A percentile compares a stretch with the other conserved stretches of the same genome.
These are phyloP conservation scores for Brachyhypopomus gauderio DNA, from an alignment of 2,113 vertebrate genomes.

Conservation along the genomic window DNA sequence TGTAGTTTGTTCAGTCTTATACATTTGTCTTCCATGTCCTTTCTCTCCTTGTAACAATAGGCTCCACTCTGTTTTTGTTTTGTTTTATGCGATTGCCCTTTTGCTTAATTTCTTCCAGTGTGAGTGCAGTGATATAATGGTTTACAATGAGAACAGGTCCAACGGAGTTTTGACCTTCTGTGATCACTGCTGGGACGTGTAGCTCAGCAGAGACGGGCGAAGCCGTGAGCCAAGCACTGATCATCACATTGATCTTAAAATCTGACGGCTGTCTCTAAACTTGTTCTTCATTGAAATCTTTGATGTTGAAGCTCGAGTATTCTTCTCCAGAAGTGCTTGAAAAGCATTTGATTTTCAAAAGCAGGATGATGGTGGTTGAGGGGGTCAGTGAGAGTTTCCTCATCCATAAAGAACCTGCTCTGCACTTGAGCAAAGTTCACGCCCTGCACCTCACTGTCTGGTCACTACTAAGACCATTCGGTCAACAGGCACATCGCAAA, in stretches of 20 bases:
- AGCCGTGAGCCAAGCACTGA: neutral
- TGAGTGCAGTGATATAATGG: neutral
- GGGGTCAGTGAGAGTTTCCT: neutral
- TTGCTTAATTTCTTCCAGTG: neutral
- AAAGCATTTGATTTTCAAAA: neutral
- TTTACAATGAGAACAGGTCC: neutral
- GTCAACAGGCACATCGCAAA: slow-evolving; percentile 36
- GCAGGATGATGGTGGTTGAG: neutral
- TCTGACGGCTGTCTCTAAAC: neutral
- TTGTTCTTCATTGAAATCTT: neutral
- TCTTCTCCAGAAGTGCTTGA: neutral
- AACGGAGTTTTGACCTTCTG: neutral
- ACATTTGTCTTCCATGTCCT: slow-evolving; percentile 27
- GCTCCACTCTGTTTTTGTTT: too few relatives aligned
- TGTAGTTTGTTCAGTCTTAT: slow-evolving; percentile 14
- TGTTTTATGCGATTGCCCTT: too few relatives aligned
- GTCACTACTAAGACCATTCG: slow-evolving; percentile 47
- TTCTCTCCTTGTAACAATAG: neutral
- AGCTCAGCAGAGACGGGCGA: neutral
- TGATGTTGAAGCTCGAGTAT: neutral
- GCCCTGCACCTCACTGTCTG: slow-evolving; percentile 21
- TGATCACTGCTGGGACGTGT: neutral
- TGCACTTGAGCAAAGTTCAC: neutral
- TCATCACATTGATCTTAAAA: neutral
- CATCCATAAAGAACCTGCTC: neutral